Evolutionary conservation across 2,113 vertebrate species (phyloP).

Genomic region (Mandrillus leucophaeus): DNA sequence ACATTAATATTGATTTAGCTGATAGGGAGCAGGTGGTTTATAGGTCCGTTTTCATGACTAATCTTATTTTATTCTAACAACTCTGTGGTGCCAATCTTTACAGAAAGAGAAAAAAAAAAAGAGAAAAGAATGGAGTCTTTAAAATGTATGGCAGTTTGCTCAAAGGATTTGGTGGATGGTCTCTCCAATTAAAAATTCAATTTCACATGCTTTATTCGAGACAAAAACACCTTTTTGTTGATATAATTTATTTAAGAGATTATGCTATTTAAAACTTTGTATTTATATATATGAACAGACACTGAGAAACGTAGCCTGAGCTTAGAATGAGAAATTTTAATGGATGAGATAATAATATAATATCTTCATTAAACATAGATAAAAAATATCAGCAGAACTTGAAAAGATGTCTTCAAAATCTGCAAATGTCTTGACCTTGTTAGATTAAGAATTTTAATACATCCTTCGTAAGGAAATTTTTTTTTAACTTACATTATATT

Average conservation of each 20-base stretch:
- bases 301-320: not conserved
- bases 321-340: not conserved
- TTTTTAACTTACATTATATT: not conserved
- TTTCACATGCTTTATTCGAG: not conserved
- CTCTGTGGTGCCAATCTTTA: not conserved
- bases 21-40: not conserved
- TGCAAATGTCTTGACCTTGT: not conserved
- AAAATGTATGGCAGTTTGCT: not conserved
- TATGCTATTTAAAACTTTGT: not conserved
- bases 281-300: not conserved
- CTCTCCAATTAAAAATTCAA: not conserved
- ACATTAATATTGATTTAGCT: not conserved
- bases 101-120: not conserved
- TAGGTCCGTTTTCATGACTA: not conserved
- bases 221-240: not conserved
- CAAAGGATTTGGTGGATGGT: too few relatives aligned
- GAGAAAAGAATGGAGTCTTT: not conserved
- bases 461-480: not conserved
- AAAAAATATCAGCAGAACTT: not conserved
- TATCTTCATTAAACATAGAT: not conserved
- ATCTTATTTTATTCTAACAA: not conserved
- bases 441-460: not conserved
- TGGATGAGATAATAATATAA: not conserved
- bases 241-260: not conserved
- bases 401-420: not conserved